Evolutionary conservation across 2,113 vertebrate genomes (phyloP).

Genomic region (Gadus macrocephalus): DNA sequence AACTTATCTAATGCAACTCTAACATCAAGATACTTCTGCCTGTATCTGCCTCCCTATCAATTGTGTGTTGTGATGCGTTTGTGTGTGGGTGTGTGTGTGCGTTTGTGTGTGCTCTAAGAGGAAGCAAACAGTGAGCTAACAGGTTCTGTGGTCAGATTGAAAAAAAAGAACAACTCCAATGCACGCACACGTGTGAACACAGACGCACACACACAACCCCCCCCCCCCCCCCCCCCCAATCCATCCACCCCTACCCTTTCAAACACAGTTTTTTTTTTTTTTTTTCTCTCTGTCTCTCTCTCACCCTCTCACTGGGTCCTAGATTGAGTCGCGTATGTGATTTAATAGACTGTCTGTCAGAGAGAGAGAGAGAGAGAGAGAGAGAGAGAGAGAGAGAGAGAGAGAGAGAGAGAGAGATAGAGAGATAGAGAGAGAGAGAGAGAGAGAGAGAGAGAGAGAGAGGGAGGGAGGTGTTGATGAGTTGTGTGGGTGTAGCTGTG

Average conservation of each 20-base stretch:
- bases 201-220: conserved; percentile 34
- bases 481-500: background rate
- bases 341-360: background rate
- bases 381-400: background rate
- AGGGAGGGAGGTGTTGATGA: background rate
- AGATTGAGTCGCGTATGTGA: conserved; percentile 53
- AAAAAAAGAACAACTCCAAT: conserved; percentile 31
- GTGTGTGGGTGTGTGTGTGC: conserved; percentile 22
- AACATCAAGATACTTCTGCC: conserved; percentile 31
- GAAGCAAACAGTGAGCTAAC: conserved; percentile 61
- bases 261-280: background rate
- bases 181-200: conserved; percentile 15
- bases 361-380: background rate
- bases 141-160: conserved; percentile 73
- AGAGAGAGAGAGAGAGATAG: background rate
- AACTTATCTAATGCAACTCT: conserved; percentile 46
- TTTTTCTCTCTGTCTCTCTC: background rate
- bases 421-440: background rate
- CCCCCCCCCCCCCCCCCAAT: conserved; percentile 36
- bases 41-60: conserved; percentile 28
- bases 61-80: no score
- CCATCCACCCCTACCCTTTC: background rate
- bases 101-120: conserved; percentile 52
- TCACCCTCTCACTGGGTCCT: conserved; percentile 69
- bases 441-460: conserved; percentile 14